Evolutionary conservation across 2,888 invertebrate genomes (phyloP), one percentile per base, ranked within the genome.

Genomic region (Amphiduros pacificus): DNA sequence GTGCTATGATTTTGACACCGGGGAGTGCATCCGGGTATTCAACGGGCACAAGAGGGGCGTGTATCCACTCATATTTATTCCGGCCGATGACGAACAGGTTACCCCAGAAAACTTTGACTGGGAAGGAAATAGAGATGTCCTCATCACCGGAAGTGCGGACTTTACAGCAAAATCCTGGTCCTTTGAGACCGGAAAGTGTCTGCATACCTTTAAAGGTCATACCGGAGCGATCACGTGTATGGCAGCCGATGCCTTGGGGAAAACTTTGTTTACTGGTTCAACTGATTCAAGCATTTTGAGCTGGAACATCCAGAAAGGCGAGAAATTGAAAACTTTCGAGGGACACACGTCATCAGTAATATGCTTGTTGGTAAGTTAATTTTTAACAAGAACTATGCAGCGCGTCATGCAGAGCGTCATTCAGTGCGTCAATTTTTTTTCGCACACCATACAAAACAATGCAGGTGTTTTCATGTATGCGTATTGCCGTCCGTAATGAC

Each of bases 11-110:
- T 83, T 84, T 64, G 83, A 85, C 65, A 77, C 79, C 11, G 82
- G 81, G 1, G 81, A 81, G 58, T 80, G 81, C 64, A 72, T 82
- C 14, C 71, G 58, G 28, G 77, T 83, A 40, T 81, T 81, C 66
- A 69, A 82, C 70, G 85, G 85, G 1, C 85, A 85, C 73, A 78
- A 77, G 55, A 79, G 83, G 57, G 84, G 83, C 1, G 84, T 85
- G 2, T 84, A 83, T 67, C 84, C 85, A 1, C 71, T 85, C 53
- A 80, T 85, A 49, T 85, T 84, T 71, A 82, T 85, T 40, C 84
- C 85, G 0, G 77, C 77, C 2, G 80, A 81, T 32, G 80, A 79
- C 26, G 81, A 80, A 1, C 77, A 77, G 11, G 48, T 41, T 11
- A 68, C 54, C 20, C 55, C 62, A 9, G 69, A 69, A 1, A 62